A percentile compares a stretch with the other conserved stretches of the same genome.
These are phyloP conservation scores for Exephanes ischioxanthus DNA, from an alignment of 2,888 invertebrate species.

Conservation along the genomic window DNA sequence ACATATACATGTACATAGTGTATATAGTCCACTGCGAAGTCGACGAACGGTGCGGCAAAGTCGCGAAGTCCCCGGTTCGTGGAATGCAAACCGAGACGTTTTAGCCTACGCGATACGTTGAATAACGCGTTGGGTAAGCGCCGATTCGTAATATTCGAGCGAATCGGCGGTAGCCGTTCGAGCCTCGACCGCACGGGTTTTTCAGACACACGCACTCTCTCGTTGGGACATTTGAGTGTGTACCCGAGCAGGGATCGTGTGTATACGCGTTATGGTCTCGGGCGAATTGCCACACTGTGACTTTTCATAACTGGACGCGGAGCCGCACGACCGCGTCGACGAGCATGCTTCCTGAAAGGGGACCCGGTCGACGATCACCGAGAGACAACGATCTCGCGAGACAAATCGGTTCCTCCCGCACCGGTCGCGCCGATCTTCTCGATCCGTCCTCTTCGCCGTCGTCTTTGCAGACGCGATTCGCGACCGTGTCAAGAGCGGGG, in stretches of 20 bases:
- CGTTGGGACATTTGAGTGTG: conserved; percentile 1
- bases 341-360: conserved; percentile 72
- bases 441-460: conserved; percentile 5
- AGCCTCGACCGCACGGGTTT: conserved; percentile 19
- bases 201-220: conserved; percentile 25
- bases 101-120: conserved; percentile 61
- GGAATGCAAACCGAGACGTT: conserved; percentile 58
- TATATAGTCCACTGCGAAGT: not conserved
- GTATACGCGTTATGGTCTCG: not conserved
- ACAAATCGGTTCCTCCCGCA: conserved; percentile 44
- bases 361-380: conserved; percentile 51
- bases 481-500: conserved; percentile 32
- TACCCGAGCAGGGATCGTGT: not conserved
- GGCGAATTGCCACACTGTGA: conserved; percentile 47
- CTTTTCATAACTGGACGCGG: conserved; percentile 33
- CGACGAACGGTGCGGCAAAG: conserved; percentile 14
- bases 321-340: conserved; percentile 46
- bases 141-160: conserved; percentile 69
- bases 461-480: conserved; percentile 39
- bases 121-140: conserved; percentile 72
- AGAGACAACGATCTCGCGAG: conserved; percentile 17
- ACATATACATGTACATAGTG: no score
- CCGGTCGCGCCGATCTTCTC: conserved; percentile 11
- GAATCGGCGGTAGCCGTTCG: conserved; percentile 41
- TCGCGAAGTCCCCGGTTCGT: conserved; percentile 30